phyloP scores from a whole-genome alignment of 2,113 vertebrate species.

The Meles meles region DNA sequence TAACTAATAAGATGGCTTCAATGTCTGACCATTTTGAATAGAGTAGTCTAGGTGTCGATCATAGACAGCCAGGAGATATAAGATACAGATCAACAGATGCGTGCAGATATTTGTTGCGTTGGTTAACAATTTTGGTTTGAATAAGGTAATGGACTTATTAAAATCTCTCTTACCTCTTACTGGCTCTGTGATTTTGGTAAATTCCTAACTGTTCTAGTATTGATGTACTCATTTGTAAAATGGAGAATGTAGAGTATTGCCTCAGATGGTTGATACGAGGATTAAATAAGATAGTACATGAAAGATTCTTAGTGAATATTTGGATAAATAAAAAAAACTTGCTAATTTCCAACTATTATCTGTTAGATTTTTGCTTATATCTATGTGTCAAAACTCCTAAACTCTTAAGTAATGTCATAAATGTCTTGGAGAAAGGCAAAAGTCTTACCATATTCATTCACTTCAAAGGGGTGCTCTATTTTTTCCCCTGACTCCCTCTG shows the following conservation, averaged over 20 bases:
- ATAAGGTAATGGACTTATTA: not conserved
- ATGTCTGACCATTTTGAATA: not conserved
- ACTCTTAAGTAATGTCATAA: not conserved
- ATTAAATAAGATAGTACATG: not conserved
- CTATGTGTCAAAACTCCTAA: not conserved
- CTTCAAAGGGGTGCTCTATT: conserved; percentile 67
- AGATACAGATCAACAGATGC: not conserved
- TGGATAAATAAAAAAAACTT: not conserved
- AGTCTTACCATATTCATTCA: conserved; percentile 83
- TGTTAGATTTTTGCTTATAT: not conserved
- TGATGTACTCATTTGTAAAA: not conserved
- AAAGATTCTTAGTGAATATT: not conserved
- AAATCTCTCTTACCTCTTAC: not conserved
- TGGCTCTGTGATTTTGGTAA: not conserved
- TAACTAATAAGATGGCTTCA: not conserved
- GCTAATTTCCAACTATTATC: not conserved
- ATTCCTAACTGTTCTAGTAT: not conserved
- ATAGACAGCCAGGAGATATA: not conserved
- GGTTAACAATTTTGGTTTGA: not conserved
- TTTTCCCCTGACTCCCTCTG: conserved; percentile 47
- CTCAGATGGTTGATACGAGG: not conserved
- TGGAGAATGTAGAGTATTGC: not conserved
- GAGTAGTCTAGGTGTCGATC: not conserved
- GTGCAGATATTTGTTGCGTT: not conserved
- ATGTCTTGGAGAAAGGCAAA: not conserved